A percentile compares a stretch with the other conserved stretches of the same genome.
These are phyloP conservation scores for Manduca sexta DNA, from an alignment of 1,140 invertebrate genomes.

Conservation along the genomic window DNA sequence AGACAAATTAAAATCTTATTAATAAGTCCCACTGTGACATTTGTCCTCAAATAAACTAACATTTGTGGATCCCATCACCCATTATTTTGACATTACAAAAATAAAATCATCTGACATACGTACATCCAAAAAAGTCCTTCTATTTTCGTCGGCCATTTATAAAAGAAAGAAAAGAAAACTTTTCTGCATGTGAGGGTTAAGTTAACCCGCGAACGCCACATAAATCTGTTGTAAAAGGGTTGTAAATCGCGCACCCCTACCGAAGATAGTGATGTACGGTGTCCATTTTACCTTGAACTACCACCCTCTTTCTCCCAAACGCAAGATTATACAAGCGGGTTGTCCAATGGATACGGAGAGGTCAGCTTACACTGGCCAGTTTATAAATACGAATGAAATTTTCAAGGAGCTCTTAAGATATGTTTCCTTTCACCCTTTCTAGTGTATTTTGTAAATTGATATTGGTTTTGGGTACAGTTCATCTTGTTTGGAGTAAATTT, in stretches of 20 bases:
- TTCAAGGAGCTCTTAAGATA: conserved; percentile 48
- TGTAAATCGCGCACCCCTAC: conserved; percentile 56
- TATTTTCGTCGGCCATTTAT: conserved; percentile 58
- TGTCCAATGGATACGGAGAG: conserved; percentile 9
- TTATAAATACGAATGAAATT: conserved; percentile 59
- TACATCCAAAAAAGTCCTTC: conserved; percentile 24
- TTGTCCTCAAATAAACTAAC: too few relatives aligned
- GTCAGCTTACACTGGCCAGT: conserved; percentile 28
- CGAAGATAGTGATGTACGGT: conserved; percentile 36
- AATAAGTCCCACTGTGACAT: too few relatives aligned
- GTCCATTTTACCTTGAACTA: conserved; percentile 29
- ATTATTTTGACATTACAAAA: background rate
- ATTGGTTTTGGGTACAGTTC: conserved; percentile 26
- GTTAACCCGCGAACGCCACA: conserved; percentile 42
- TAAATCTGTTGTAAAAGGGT: conserved; percentile 63
- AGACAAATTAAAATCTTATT: too few relatives aligned
- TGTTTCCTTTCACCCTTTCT: conserved; percentile 42
- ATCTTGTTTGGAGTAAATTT: conserved; percentile 22
- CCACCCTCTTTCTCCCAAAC: conserved; percentile 8
- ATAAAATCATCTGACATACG: background rate
- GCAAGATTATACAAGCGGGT: conserved; percentile 9
- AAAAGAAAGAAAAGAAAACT: conserved; percentile 65
- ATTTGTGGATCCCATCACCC: background rate
- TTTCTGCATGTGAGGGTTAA: conserved; percentile 57
- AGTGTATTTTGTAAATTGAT: conserved; percentile 54